These are phyloP conservation scores for Philotrypesis tridentata DNA, from an alignment of 1,140 invertebrate species.

Conservation along the genomic window DNA sequence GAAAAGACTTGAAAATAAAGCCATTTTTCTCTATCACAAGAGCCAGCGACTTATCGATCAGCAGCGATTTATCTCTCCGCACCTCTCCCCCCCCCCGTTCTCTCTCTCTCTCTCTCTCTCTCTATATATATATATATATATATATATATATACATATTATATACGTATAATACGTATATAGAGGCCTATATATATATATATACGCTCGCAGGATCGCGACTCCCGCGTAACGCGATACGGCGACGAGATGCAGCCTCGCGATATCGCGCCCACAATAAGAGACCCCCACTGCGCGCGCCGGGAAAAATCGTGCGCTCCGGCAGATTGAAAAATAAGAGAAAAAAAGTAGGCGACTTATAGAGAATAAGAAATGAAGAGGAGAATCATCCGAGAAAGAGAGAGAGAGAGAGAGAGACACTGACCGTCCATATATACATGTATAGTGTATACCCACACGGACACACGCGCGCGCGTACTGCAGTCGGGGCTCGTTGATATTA, in stretches of 20 bases:
- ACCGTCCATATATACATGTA: background rate
- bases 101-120: background rate
- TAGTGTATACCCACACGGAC: background rate
- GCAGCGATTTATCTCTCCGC: conserved; percentile 34
- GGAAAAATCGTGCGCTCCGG: background rate
- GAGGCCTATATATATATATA: background rate
- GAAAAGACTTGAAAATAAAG: no score
- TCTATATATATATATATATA: background rate
- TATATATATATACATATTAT: background rate
- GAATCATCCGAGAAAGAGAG: background rate
- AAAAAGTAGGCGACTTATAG: background rate
- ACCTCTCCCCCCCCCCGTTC: background rate
- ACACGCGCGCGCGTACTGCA: background rate
- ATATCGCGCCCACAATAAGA: conserved; percentile 11
- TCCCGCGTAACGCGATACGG: conserved; percentile 43
- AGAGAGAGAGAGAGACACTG: no score
- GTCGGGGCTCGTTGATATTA: conserved; percentile 36
- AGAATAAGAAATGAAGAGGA: background rate
- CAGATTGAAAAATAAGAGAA: background rate
- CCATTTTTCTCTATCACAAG: conserved; percentile 6
- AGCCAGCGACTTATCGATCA: conserved; percentile 21
- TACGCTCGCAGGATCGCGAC: background rate
- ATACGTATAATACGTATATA: no score
- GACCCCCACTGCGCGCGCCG: background rate
- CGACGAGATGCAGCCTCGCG: background rate